These are phyloP conservation scores for Luehdorfia chinensis DNA, from an alignment of 1,140 invertebrate genomes.

Conservation along the genomic window DNA sequence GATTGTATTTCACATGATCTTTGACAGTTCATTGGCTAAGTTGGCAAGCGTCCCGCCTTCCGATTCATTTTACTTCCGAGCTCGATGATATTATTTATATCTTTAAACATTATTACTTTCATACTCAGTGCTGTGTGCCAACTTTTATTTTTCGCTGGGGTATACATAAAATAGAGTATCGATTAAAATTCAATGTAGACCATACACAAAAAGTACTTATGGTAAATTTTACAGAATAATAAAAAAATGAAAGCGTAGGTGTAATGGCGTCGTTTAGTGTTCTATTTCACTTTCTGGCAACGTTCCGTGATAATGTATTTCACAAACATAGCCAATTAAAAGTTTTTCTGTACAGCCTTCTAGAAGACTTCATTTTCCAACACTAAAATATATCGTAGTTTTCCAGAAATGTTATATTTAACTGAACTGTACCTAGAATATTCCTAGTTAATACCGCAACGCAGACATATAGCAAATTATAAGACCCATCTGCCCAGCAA, in stretches of 20 bases:
- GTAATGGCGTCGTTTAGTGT: conserved; percentile 15
- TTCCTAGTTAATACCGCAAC: neutral
- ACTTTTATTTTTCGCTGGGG: conserved; percentile 6
- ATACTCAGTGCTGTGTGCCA: conserved; percentile 5
- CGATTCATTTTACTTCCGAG: conserved; percentile 15
- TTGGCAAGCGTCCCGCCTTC: conserved; percentile 15
- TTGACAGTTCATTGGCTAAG: conserved; percentile 17
- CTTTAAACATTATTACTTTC: conserved; percentile 14
- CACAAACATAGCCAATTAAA: conserved; percentile 10
- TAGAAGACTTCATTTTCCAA: neutral
- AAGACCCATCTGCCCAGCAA: conserved; percentile 12
- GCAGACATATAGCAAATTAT: conserved; percentile 8
- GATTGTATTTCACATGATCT: conserved; percentile 19
- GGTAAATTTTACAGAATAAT: conserved; percentile 11
- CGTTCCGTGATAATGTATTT: conserved; percentile 16
- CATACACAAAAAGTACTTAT: conserved; percentile 9
- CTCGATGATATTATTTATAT: conserved; percentile 17
- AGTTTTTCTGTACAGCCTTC: conserved; percentile 1
- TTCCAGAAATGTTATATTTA: neutral
- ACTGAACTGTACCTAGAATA: neutral
- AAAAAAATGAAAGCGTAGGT: conserved; percentile 13
- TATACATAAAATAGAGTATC: neutral
- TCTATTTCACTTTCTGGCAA: conserved; percentile 18
- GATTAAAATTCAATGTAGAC: conserved; percentile 6
- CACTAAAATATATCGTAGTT: conserved; percentile 1